These are phyloP conservation scores for Halcyon chelicuti DNA, from an alignment of 2,797 vertebrate species.

Conservation along the genomic window DNA sequence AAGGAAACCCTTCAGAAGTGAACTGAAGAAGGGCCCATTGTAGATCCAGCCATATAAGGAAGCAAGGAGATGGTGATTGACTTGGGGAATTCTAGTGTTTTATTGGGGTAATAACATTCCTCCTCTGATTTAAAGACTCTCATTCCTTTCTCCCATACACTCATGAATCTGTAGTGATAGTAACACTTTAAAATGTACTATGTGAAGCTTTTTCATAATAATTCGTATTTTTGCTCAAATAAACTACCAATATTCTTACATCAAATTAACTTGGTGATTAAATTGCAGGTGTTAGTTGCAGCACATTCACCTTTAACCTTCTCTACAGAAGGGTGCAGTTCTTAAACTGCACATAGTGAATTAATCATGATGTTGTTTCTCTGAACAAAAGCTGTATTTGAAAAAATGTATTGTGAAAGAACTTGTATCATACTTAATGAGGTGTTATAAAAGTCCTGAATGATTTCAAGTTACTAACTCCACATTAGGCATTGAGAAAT, in stretches of 20 bases:
- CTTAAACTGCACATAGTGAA: conserved; percentile 1
- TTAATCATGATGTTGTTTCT: not conserved
- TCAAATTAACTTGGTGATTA: not conserved
- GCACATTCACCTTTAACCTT: conserved; percentile 1
- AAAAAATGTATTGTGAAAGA: conserved; percentile 33
- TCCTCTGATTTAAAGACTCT: not conserved
- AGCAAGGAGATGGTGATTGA: not conserved
- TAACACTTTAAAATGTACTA: not conserved
- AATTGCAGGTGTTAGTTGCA: not conserved
- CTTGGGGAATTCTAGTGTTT: not conserved
- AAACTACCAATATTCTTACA: not conserved
- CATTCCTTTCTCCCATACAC: not conserved
- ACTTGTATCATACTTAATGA: conserved; percentile 43
- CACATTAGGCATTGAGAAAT: not conserved
- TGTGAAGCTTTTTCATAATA: not conserved
- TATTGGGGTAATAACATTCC: not conserved
- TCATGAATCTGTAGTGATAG: not conserved
- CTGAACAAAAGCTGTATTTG: conserved; percentile 8
- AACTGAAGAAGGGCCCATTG: not conserved
- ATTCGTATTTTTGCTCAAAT: not conserved
- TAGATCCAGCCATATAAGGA: not conserved
- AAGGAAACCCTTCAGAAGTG: not conserved
- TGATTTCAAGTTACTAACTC: conserved; percentile 18
- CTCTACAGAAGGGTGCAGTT: not conserved
- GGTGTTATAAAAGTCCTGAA: conserved; percentile 29